A percentile compares a stretch with the other conserved stretches of the same genome.
Conservation (phyloP, 2,113 vertebrate genomes). For the Arenaria interpres region DNA sequence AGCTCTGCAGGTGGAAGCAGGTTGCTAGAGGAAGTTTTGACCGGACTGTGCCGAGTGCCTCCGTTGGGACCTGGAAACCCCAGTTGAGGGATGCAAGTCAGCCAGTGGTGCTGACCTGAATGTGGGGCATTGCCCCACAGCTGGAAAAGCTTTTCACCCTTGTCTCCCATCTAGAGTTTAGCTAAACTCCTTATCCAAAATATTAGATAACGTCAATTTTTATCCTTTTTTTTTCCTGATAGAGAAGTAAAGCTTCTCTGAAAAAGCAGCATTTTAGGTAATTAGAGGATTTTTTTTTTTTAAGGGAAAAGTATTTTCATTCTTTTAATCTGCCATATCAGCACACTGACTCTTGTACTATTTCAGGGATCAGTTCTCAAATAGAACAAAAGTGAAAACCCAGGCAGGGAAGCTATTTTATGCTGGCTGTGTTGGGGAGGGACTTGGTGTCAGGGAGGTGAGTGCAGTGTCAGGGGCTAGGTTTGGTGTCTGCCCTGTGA, state of each 20-base stretch:
- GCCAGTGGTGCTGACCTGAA: fast-evolving
- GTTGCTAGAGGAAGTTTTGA: neutral
- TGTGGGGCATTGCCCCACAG: neutral
- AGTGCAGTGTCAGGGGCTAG: neutral
- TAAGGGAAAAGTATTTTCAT: no score
- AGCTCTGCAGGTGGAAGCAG: neutral
- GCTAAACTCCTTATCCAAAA: neutral
- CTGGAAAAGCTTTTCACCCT: neutral
- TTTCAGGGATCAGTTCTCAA: neutral
- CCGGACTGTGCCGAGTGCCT: neutral
- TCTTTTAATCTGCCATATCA: neutral
- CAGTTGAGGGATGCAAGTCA: neutral
- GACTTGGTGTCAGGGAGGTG: no score
- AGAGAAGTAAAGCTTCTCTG: neutral
- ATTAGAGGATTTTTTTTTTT: neutral
- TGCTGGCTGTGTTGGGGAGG: neutral
- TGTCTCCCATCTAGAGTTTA: neutral
- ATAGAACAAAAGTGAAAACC: neutral
- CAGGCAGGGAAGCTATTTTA: neutral
- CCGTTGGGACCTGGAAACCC: fast-evolving
- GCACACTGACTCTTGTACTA: neutral
- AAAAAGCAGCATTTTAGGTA: neutral
- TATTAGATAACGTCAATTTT: neutral
- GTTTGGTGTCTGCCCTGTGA: neutral
- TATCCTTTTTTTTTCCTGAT: neutral